phyloP scores from a whole-genome alignment of 2,113 vertebrate species.

The Sturnus vulgaris region DNA sequence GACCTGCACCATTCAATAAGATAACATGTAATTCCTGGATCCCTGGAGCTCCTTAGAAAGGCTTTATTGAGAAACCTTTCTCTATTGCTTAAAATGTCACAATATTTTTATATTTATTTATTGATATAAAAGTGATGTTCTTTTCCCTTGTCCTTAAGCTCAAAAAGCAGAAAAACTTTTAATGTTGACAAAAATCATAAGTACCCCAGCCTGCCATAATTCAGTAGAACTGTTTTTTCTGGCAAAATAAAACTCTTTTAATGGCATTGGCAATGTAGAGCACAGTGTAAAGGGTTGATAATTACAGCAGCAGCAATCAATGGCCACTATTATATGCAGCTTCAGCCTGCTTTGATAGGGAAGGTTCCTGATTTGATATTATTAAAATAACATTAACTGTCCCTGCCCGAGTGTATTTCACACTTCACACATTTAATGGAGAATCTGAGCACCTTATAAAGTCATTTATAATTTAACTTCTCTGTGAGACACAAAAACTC shows the following conservation, averaged over 20 bases:
- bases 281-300: not conserved
- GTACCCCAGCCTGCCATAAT: not conserved
- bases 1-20: not conserved
- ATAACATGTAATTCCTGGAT: not conserved
- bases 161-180: not conserved
- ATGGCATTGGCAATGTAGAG: not conserved
- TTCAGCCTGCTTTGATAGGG: not conserved
- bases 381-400: not conserved
- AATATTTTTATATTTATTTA: not conserved
- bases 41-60: slow-evolving; percentile 11
- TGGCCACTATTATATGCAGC: not conserved
- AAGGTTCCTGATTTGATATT: not conserved
- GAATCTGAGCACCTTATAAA: not conserved
- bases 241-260: not conserved
- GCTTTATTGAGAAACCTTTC: not conserved
- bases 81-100: slow-evolving; percentile 15
- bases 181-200: not conserved
- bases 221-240: not conserved
- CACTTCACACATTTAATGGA: not conserved
- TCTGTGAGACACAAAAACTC: not conserved
- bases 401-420: not conserved
- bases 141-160: not conserved
- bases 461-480: not conserved
- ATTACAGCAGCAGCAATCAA: not conserved
- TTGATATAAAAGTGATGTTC: not conserved